Evolutionary conservation across 2,113 vertebrate genomes (phyloP).

Genomic region (Noctilio leporinus): DNA sequence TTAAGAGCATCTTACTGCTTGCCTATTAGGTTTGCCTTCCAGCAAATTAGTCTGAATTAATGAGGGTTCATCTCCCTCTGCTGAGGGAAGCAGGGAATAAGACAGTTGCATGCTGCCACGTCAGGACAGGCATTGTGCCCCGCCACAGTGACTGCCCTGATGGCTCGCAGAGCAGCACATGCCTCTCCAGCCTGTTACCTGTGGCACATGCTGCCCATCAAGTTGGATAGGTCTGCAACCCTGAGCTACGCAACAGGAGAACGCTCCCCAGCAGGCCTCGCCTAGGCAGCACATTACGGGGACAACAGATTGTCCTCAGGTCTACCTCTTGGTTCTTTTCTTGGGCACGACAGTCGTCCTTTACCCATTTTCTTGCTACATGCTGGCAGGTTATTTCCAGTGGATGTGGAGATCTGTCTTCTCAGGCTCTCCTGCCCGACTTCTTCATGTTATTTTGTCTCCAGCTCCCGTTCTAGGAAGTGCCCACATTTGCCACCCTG

Average conservation of each 20-base stretch:
- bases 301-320: background rate
- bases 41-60: constrained; percentile 67
- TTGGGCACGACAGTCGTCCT: background rate
- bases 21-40: constrained; percentile 47
- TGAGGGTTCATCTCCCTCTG: constrained; percentile 43
- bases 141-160: background rate
- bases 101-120: background rate
- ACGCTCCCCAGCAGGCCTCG: background rate
- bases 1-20: constrained; percentile 60
- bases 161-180: background rate
- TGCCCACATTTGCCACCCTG: background rate
- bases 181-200: background rate
- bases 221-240: background rate
- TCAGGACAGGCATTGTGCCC: background rate
- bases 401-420: background rate
- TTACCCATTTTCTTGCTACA: background rate
- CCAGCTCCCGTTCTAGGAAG: background rate
- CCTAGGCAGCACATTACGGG: background rate
- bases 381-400: background rate
- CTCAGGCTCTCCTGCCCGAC: background rate
- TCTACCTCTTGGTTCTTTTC: background rate
- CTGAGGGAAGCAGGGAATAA: background rate
- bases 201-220: background rate
- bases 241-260: background rate
- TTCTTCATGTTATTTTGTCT: constrained; percentile 5